Evolutionary conservation across 2,113 vertebrate genomes (phyloP).

Genomic region (Varanus komodoensis): DNA sequence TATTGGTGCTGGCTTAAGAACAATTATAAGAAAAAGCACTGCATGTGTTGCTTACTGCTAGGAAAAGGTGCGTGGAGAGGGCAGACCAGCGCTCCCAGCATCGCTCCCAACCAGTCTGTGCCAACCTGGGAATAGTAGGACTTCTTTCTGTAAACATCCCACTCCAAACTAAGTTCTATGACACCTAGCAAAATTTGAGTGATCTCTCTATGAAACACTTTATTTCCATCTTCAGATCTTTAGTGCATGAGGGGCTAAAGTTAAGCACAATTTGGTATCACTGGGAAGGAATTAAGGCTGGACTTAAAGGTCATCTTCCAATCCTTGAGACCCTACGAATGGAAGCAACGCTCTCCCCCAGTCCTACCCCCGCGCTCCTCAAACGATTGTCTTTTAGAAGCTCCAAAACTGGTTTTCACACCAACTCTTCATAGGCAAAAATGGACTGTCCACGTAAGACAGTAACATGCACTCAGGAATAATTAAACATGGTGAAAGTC

Average conservation of each 20-base stretch:
- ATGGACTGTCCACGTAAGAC: background rate
- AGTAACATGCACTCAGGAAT: background rate
- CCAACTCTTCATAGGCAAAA: background rate
- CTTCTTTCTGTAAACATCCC: no score
- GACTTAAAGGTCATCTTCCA: background rate
- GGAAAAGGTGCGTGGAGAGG: background rate
- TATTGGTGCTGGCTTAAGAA: background rate
- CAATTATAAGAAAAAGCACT: background rate
- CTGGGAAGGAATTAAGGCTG: background rate
- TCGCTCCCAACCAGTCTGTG: no score
- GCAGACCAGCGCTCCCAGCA: no score
- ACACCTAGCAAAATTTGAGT: background rate
- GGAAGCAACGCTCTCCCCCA: background rate
- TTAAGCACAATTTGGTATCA: background rate
- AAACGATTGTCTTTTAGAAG: background rate
- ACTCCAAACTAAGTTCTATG: background rate
- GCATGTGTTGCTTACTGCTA: background rate
- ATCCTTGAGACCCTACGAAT: background rate
- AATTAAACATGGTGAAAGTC: background rate
- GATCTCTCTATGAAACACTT: background rate
- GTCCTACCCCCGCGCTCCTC: background rate
- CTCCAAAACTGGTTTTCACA: background rate
- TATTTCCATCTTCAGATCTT: background rate
- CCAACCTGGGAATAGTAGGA: no score
- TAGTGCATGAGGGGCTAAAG: background rate